phyloP scores from a whole-genome alignment of 2,797 vertebrate genomes.

The Mus caroli region DNA sequence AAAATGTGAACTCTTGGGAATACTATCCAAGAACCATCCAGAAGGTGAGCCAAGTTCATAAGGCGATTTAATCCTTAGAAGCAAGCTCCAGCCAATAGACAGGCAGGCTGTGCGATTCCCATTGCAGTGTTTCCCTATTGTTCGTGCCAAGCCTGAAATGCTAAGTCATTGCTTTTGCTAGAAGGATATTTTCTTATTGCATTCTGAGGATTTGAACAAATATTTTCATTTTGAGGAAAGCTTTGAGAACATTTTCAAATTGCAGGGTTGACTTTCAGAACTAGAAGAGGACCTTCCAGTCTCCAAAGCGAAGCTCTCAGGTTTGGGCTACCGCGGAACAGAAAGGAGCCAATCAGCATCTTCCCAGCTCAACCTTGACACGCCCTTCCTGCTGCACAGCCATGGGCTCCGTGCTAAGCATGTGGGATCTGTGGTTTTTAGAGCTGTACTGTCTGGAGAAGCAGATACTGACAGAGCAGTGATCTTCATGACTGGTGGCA shows the following conservation, averaged over 20 bases:
- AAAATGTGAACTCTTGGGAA: conserved; percentile 71
- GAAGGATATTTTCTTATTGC: conserved; percentile 85
- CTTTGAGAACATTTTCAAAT: conserved; percentile 83
- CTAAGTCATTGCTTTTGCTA: conserved; percentile 87
- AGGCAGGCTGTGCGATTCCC: conserved; percentile 66
- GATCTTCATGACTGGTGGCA: conserved; percentile 45
- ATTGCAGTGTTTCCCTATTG: conserved; percentile 78
- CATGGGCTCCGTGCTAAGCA: conserved; percentile 31
- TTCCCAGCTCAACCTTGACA: conserved; percentile 17
- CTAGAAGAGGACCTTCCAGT: conserved; percentile 52
- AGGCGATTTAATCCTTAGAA: conserved; percentile 75
- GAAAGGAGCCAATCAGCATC: neutral
- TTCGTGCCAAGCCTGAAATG: conserved; percentile 80
- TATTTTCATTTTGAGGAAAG: conserved; percentile 84
- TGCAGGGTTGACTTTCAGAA: conserved; percentile 78
- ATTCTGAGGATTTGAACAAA: conserved; percentile 86
- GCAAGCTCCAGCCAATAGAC: conserved; percentile 75
- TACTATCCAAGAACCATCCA: conserved; percentile 74
- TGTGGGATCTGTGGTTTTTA: conserved; percentile 59
- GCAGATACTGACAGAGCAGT: conserved; percentile 57
- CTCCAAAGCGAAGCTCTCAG: neutral
- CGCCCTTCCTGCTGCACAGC: neutral
- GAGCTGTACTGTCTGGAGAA: conserved; percentile 16
- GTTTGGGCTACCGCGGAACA: neutral
- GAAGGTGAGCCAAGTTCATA: conserved; percentile 81